Conservation (phyloP, 53 echinoderm and acorn worm species). For the Holothuria scabra region DNA sequence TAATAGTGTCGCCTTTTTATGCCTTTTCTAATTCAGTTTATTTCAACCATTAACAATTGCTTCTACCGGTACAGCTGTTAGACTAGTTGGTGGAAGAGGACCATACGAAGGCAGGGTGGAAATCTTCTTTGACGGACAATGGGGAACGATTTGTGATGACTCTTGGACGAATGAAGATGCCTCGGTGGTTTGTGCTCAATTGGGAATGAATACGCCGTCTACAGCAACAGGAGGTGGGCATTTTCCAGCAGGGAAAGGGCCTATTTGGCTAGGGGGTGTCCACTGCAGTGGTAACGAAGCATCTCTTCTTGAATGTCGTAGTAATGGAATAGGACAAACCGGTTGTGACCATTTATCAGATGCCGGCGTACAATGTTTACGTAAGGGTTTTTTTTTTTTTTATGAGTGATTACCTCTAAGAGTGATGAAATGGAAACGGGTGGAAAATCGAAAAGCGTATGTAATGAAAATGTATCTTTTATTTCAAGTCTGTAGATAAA, state of each 20-base stretch:
- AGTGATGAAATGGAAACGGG: too few species aligned
- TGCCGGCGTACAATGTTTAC: not conserved
- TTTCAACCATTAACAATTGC: too few species aligned
- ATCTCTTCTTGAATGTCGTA: not conserved
- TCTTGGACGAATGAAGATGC: not conserved
- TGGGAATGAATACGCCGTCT: not conserved
- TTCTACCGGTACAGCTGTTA: not conserved
- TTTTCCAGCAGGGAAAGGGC: not conserved
- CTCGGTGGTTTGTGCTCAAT: not conserved
- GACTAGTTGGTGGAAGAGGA: not conserved
- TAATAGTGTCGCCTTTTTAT: too few species aligned
- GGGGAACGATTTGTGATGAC: constrained; percentile 18
- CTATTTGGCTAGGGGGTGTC: not conserved
- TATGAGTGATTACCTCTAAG: too few species aligned
- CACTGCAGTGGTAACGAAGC: not conserved
- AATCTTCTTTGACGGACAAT: not conserved
- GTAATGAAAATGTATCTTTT: too few species aligned
- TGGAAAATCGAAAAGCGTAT: too few species aligned
- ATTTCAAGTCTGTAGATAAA: too few species aligned
- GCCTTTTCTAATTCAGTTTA: too few species aligned
- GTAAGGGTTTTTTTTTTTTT: too few species aligned
- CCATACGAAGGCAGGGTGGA: not conserved
- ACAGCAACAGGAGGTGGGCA: not conserved
- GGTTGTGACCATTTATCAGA: not conserved
- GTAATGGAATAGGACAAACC: not conserved